These are phyloP conservation scores for Trochalopteron elliotii DNA, from an alignment of 2,113 vertebrate genomes.

Conservation along the genomic window DNA sequence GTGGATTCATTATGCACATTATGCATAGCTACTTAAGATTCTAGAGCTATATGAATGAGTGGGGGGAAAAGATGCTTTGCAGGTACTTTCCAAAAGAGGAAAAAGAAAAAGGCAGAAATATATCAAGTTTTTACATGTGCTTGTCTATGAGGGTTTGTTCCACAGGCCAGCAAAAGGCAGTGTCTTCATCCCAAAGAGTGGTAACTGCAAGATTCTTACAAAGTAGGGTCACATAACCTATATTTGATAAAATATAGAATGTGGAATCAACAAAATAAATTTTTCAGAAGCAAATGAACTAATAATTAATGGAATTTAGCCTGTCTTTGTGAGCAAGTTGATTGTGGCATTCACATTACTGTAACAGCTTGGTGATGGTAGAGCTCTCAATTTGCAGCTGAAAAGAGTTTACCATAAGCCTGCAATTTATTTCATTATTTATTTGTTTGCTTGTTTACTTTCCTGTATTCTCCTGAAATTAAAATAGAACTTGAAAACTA, in stretches of 20 bases:
- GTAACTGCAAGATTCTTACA: too few relatives aligned
- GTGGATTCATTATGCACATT: not conserved
- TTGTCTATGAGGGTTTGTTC: not conserved
- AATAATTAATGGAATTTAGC: not conserved
- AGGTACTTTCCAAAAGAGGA: not conserved
- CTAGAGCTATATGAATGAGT: not conserved
- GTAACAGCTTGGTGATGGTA: not conserved
- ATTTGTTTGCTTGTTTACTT: not conserved
- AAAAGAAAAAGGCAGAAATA: not conserved
- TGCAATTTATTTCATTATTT: not conserved
- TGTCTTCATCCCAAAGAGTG: not conserved
- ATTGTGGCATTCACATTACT: not conserved
- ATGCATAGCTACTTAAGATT: not conserved
- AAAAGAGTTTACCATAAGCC: not conserved
- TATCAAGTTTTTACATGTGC: fast-evolving
- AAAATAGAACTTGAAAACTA: not conserved
- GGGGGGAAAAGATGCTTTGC: not conserved
- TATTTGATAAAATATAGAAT: not conserved
- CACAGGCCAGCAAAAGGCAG: not conserved
- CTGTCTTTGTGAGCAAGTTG: not conserved
- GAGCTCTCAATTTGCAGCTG: not conserved
- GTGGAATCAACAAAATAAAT: not conserved
- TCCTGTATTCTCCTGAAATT: not conserved
- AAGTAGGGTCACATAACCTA: not conserved
- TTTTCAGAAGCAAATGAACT: not conserved